phyloP scores from a whole-genome alignment of 2,888 invertebrate genomes.

The Chironomus riparius region DNA sequence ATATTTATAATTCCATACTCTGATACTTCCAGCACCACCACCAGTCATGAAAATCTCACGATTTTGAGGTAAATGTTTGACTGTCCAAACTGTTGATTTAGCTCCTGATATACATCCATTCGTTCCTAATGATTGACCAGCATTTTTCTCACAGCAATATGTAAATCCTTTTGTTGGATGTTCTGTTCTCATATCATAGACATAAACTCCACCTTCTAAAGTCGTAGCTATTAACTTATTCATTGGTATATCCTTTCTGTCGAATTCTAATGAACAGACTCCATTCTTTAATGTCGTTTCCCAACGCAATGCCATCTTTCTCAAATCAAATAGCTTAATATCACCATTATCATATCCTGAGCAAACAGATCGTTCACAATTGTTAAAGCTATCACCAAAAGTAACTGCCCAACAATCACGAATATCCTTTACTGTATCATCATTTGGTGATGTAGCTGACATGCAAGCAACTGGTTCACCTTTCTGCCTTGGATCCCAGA shows the following conservation, averaged over 20 bases:
- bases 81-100: slow-evolving; percentile 81
- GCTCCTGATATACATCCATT: slow-evolving; percentile 49
- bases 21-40: slow-evolving; percentile 82
- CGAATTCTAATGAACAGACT: slow-evolving; percentile 81
- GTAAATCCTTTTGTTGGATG: slow-evolving; percentile 82
- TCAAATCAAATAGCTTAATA: slow-evolving; percentile 84
- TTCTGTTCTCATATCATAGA: slow-evolving; percentile 82
- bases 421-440: slow-evolving; percentile 9
- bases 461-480: slow-evolving; percentile 83
- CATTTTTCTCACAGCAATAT: slow-evolving; percentile 45
- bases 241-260: slow-evolving; percentile 87
- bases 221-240: slow-evolving; percentile 90
- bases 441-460: slow-evolving; percentile 50
- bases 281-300: slow-evolving; percentile 90
- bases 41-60: slow-evolving; percentile 84
- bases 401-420: slow-evolving; percentile 92
- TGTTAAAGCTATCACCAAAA: slow-evolving; percentile 85
- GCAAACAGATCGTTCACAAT: slow-evolving; percentile 73
- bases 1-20: slow-evolving; percentile 93
- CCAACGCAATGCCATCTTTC: slow-evolving; percentile 76
- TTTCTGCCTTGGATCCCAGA: slow-evolving; percentile 92
- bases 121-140: slow-evolving; percentile 41
- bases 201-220: slow-evolving; percentile 79
- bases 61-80: slow-evolving; percentile 85
- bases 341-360: slow-evolving; percentile 97